Evolutionary conservation across 2,888 invertebrate species (phyloP).

Genomic region (Copidosoma aretas): DNA sequence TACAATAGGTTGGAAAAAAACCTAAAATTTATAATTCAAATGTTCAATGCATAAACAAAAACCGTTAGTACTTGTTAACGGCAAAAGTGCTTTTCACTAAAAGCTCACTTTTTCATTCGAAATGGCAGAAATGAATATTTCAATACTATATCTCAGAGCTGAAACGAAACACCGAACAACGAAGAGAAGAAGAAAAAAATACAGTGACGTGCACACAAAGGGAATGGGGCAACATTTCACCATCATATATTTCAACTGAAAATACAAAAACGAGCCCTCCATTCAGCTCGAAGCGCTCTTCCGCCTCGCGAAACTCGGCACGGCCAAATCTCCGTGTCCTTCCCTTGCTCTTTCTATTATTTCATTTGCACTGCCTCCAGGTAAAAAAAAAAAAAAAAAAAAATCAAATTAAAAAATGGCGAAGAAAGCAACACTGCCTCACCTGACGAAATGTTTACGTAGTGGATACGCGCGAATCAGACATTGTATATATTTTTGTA

Average conservation of each 20-base stretch:
- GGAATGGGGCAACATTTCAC: constrained; percentile 15
- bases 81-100: no score
- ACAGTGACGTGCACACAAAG: constrained; percentile 7
- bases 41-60: no score
- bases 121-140: neutral
- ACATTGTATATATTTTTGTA: no score
- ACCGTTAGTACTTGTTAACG: no score
- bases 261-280: constrained; percentile 7
- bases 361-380: constrained; percentile 18
- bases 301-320: neutral
- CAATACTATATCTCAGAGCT: neutral
- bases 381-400: neutral
- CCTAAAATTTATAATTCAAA: no score
- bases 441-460: constrained; percentile 8
- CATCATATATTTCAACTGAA: constrained; percentile 24
- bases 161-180: constrained; percentile 8
- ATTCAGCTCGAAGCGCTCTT: constrained; percentile 6
- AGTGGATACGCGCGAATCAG: no score
- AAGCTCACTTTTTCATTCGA: no score
- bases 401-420: constrained; percentile 2
- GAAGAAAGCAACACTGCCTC: neutral
- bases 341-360: constrained; percentile 11
- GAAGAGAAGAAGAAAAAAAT: constrained; percentile 8
- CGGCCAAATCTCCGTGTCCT: neutral
- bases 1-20: no score